phyloP scores from a whole-genome alignment of 1,140 invertebrate genomes.

The Caligus rogercresseyi region DNA sequence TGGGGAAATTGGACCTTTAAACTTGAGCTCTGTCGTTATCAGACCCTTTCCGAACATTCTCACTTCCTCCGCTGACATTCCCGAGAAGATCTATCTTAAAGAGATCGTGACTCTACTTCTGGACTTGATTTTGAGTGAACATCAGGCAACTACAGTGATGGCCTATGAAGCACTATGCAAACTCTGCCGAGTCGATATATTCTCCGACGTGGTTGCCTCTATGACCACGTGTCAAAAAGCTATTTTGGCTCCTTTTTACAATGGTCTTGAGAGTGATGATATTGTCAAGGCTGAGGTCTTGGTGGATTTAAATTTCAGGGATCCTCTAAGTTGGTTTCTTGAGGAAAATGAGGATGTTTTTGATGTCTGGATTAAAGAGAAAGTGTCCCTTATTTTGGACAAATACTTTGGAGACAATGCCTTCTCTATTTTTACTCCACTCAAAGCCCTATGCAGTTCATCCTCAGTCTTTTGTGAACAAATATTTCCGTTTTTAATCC shows the following conservation, averaged over 20 bases:
- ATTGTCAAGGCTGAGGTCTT: not conserved
- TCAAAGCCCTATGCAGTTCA: not conserved
- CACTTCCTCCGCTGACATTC: not conserved
- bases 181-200: not conserved
- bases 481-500: not conserved
- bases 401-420: not conserved
- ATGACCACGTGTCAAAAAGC: not conserved
- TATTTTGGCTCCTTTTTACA: not conserved
- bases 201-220: not conserved
- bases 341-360: not conserved
- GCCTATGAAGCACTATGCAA: not conserved
- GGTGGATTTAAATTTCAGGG: not conserved
- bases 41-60: not conserved
- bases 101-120: not conserved
- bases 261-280: not conserved
- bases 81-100: not conserved
- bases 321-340: not conserved
- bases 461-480: not conserved
- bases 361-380: not conserved
- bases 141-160: not conserved
- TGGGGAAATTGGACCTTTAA: constrained; percentile 5
- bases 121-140: not conserved
- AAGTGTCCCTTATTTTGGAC: not conserved
- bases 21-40: not conserved
- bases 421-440: not conserved